Base-by-base conservation (phyloP, 2,797 vertebrate species). In the Tarsius wallacei region DNA sequence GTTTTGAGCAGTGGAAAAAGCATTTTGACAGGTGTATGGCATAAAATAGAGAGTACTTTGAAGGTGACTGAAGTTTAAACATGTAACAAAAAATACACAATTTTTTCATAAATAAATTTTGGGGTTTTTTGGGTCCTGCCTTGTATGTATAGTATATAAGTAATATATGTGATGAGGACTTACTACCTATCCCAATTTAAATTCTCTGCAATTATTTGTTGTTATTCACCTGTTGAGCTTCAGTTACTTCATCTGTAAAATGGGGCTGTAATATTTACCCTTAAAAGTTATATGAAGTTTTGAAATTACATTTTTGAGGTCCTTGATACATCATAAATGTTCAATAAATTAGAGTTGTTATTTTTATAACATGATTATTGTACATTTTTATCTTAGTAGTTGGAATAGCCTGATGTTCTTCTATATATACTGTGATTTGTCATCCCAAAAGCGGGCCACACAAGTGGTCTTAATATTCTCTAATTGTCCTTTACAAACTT, bases 231-330 rank as follows among this genome's bases (percentile, higher is more conserved):
- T 33, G 33, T 5, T 85, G 77, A 91, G 12, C 17, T 88, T 90
- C 26, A 83, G 19, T 87, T 92, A 70, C 19, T 88, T 96, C 64
- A 21, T 71, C 31, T 87, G 24, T 84, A 33, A 42, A 85, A 80
- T 93, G 19, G 28, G 16, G 6, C 70, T 95, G 55, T 59, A 74
- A 78, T 63, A 53, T 80, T 91, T 94, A 64, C 31, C 31, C 82
- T 90, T 59, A 84, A 74, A 78, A 42, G 7, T 89, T 90, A 57
- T 0, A 24, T 5, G 9, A 93, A 68, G 28, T 31, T 94, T 91
- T 93, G 36, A 73, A 70, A 68, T 80, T 51, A 66, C 33, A 61
- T 59, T 66, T 84, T 91, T 88, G 17, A 93, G 87, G 14, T 61
- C 26, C 12, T 57, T 51, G 33, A 33, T 42, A 31, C 33, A 19